Evolutionary conservation across 2,888 invertebrate genomes (phyloP).

Genomic region (Agrilus biguttatus): DNA sequence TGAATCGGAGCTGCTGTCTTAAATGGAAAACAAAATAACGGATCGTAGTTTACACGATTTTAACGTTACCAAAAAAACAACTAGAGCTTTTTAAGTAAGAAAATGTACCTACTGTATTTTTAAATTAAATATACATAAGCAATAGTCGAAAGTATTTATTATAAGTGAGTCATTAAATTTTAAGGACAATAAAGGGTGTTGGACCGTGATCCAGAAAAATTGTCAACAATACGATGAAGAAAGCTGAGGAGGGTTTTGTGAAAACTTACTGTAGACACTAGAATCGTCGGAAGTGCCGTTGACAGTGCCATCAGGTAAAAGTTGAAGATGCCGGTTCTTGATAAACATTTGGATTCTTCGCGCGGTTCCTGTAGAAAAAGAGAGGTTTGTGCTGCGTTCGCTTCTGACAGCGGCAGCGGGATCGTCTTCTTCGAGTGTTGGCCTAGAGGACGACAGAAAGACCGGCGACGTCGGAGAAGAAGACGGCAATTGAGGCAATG

Average conservation of each 20-base stretch:
- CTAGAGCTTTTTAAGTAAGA: too few relatives aligned
- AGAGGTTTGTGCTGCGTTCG: conserved; percentile 67
- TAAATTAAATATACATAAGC: too few relatives aligned
- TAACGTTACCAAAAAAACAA: too few relatives aligned
- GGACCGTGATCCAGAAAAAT: too few relatives aligned
- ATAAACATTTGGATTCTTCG: conserved; percentile 74
- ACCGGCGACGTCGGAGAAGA: background rate
- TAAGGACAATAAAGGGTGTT: too few relatives aligned
- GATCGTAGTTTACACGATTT: too few relatives aligned
- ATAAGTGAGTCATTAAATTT: too few relatives aligned
- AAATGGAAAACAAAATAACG: too few relatives aligned
- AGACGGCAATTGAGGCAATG: conserved; percentile 10
- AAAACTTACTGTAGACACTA: conserved; percentile 71
- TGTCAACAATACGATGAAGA: too few relatives aligned
- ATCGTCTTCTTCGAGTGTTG: conserved; percentile 11
- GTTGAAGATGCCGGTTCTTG: conserved; percentile 69
- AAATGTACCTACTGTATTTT: too few relatives aligned
- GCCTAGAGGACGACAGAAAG: conserved; percentile 4
- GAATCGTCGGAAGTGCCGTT: conserved; percentile 68
- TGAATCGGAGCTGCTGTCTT: too few relatives aligned
- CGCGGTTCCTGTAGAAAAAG: conserved; percentile 64
- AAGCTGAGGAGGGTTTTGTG: background rate
- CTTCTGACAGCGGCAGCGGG: conserved; percentile 41
- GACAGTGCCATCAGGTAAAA: conserved; percentile 72
- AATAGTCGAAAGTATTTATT: too few relatives aligned